A percentile compares a stretch with the other conserved stretches of the same genome.
phyloP scores from a whole-genome alignment of 2,797 vertebrate species.

The Gallinago solitaria region DNA sequence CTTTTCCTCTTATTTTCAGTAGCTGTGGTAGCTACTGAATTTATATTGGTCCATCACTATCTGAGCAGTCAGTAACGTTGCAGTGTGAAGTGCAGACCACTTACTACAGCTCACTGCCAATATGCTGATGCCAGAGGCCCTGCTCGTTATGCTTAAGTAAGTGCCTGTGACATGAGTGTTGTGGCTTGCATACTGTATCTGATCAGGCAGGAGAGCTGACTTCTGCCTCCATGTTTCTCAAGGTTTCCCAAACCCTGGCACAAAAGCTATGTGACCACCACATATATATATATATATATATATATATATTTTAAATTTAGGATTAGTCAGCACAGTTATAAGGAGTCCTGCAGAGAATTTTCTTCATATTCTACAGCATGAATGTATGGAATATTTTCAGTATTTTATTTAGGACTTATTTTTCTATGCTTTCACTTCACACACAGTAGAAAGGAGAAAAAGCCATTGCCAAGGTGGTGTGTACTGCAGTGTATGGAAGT shows the following conservation, averaged over 20 bases:
- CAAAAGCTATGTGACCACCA: background rate
- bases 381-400: background rate
- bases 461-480: background rate
- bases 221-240: background rate
- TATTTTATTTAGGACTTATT: background rate
- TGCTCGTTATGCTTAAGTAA: background rate
- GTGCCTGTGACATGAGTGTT: background rate
- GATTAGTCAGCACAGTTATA: background rate
- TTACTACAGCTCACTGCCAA: background rate
- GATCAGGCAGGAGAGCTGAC: background rate
- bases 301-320: background rate
- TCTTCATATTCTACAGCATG: background rate
- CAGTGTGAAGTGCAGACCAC: background rate
- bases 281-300: background rate
- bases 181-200: background rate
- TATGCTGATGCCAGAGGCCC: constrained; percentile 19
- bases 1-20: background rate
- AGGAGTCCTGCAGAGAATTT: background rate
- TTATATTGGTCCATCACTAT: background rate
- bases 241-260: background rate
- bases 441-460: background rate
- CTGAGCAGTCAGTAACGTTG: background rate
- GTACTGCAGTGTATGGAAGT: background rate
- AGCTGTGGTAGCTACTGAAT: background rate
- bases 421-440: background rate